These are phyloP conservation scores for Cacoxenus indagator DNA, from an alignment of 2,888 invertebrate genomes.

Conservation along the genomic window DNA sequence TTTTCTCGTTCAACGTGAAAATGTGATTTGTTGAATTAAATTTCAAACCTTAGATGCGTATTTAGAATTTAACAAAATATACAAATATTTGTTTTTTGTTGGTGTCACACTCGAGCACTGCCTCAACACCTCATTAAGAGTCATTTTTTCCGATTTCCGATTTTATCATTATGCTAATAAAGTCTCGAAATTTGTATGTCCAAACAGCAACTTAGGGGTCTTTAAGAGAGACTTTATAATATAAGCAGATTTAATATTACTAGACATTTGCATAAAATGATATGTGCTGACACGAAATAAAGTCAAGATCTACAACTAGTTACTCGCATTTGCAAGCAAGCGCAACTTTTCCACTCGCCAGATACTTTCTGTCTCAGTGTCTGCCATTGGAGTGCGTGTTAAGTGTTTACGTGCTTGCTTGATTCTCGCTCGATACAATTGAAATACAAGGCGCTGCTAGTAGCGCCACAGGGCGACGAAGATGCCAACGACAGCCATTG, in stretches of 20 bases:
- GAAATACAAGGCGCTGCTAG: neutral
- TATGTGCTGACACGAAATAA: neutral
- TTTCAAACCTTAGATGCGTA: neutral
- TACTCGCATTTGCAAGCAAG: too few species aligned
- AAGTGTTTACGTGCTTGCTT: conserved; percentile 13
- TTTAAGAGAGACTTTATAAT: too few species aligned
- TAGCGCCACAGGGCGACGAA: neutral
- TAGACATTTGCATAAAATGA: neutral
- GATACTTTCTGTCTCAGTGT: neutral
- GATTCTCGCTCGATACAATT: neutral
- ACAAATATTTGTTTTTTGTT: neutral
- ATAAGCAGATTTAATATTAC: neutral
- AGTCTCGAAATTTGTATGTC: neutral
- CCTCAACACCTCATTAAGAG: conserved; percentile 12
- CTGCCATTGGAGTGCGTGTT: conserved; percentile 5
- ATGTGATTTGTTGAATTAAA: neutral
- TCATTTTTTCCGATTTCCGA: conserved; percentile 13
- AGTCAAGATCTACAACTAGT: neutral
- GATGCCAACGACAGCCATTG: neutral
- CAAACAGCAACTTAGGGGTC: conserved; percentile 13
- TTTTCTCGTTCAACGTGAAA: neutral
- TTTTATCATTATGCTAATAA: conserved; percentile 8
- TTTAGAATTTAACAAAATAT: neutral
- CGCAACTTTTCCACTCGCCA: neutral
- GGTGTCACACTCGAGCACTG: neutral